Base-by-base conservation (phyloP, 1,140 invertebrate species). In the Diorhabda elongata region DNA sequence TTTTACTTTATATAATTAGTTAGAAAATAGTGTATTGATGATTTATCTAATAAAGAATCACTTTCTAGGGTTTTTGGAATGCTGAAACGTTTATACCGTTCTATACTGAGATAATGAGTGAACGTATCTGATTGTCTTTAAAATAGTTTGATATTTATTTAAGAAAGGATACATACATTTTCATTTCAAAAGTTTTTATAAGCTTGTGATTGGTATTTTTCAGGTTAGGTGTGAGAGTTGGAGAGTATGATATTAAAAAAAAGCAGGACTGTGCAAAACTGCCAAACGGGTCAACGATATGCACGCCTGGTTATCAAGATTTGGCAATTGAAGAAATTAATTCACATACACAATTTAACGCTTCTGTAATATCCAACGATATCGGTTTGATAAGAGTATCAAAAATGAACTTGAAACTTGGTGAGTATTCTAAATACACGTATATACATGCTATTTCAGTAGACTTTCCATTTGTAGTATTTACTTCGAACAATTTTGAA, bases 321-420 rank as follows among this genome's bases (percentile, higher is more conserved):
- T 84, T 89, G 41, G 66, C 73, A 2, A 82, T 90, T 11, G 86
- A 87, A 26, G 77, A 79, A 71, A 68, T 83, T 2, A 82, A 86
- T 5, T 73, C 80, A 0, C 89, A 91, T 81, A 83, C 84, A 0
- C 71, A 82, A 0, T 91, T 87, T 72, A 74, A 75, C 63, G 77
- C 74, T 9, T 70, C 79, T 0, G 81, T 66, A 2, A 75, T 85
- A 3, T 78, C 79, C 45, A 85, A 90, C 73, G 89, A 91, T 71
- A 87, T 91, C 63, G 89, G 84, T 2, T 75, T 91, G 3, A 80
- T 91, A 58, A 82, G 87, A 74, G 77, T 90, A 0, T 67, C 69
- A 2, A 42, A 11, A 61, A 73, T 74, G 9, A 67, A 71, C 42
- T 67, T 71, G 11, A 63, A 42, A 59, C 61, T 69, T 42, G 73